Base-by-base conservation (phyloP, 2,888 invertebrate species). In the Limnephilus lunatus region DNA sequence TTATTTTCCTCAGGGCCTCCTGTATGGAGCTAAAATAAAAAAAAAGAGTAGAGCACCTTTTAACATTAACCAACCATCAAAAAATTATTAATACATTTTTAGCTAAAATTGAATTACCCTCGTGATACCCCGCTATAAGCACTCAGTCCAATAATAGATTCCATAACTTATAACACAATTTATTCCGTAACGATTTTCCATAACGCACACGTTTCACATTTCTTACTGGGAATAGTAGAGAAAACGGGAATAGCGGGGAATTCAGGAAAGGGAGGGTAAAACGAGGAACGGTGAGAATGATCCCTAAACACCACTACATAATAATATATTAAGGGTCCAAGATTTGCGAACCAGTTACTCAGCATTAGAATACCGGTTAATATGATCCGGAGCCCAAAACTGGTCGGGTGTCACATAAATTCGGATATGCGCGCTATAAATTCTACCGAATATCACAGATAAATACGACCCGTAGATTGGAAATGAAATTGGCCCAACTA, bases 291-390 rank as follows among this genome's bases (percentile, higher is more conserved):
- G 30, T n/a, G 82, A 35, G 80, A 90, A 88, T 90, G 87, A 92
- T 92, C 89, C 91, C 92, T 92, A 92, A 83, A 93, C 91, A 93
- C 91, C 91, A 92, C 92, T 93, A 93, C 53, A 68, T 68, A 68
- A 68, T 68, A 68, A 68, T 68, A 68, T 25, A 68, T 68, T 92
- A 92, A 91, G 91, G 93, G 92, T 92, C 90, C 89, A 92, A 90
- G 92, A 91, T 90, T 85, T 68, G 53, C 89, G 90, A 44, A 91
- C 85, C 89, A 82, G 92, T 91, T 89, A 85, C 53, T 89, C 68
- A 89, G 91, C 35, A 92, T 85, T 90, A 92, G 53, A 89, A 85
- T 83, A 68, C 89, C 68, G 30, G 81, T 35, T 87, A 87, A 88
- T 91, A 89, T 82, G 91, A 89, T 88, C 83, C 35, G 35, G 81